Conservation (phyloP, 30 jellyfish, hydroid and myxozoan genomes). For the Cassiopea xamachana region DNA sequence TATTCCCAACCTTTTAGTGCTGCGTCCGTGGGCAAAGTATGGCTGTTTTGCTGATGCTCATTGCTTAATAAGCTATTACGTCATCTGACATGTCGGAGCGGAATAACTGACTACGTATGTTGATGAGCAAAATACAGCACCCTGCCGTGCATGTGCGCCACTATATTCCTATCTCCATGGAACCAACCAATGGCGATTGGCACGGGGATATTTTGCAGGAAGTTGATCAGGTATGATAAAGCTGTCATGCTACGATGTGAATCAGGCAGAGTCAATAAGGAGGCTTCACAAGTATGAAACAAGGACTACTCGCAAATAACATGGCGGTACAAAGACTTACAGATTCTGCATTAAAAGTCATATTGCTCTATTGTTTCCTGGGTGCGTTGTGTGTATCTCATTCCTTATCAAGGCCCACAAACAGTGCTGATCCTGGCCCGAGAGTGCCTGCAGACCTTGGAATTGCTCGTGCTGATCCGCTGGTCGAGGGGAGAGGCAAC, state of each 20-base stretch:
- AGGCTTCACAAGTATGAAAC: no score
- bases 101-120: no score
- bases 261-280: no score
- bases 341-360: neutral
- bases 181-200: neutral
- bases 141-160: no score
- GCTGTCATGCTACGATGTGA: neutral
- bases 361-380: neutral
- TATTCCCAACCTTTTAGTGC: no score
- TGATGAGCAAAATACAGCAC: no score
- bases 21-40: no score
- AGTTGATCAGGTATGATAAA: neutral
- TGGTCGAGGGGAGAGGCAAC: neutral
- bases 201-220: neutral
- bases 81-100: no score
- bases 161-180: neutral
- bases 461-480: neutral
- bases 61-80: no score
- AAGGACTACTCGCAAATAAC: neutral
- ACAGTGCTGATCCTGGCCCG: neutral
- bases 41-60: no score
- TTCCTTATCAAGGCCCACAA: neutral
- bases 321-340: neutral
- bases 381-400: neutral
- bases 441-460: neutral